Conservation (phyloP, 2,797 vertebrate species). For the Sebastes steindachneri region DNA sequence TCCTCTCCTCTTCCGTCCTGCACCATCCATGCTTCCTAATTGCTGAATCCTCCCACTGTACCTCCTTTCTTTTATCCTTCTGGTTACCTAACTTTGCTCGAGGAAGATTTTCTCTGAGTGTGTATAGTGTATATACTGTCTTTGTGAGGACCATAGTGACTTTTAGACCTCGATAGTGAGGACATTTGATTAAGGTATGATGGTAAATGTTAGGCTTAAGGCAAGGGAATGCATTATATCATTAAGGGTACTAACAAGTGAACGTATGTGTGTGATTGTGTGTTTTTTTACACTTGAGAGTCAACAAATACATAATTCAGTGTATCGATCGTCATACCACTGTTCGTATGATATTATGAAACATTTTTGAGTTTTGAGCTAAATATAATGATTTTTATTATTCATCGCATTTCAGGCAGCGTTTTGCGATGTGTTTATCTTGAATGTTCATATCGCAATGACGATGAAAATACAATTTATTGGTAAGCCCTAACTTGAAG, state of each 20-base stretch:
- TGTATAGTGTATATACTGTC: background rate
- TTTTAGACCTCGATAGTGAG: background rate
- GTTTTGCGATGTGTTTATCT: too few relatives aligned
- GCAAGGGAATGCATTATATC: background rate
- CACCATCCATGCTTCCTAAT: background rate
- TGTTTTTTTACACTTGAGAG: background rate
- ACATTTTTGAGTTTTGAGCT: too few relatives aligned
- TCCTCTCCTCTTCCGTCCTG: background rate
- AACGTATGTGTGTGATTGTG: background rate
- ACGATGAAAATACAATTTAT: too few relatives aligned
- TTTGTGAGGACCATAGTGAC: background rate
- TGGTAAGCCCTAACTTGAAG: background rate
- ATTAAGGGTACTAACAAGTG: background rate
- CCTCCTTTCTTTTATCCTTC: background rate
- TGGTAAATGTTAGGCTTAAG: background rate
- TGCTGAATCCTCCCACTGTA: background rate
- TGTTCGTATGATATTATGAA: too few relatives aligned
- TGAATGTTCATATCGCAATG: too few relatives aligned
- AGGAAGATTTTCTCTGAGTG: background rate
- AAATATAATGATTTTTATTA: background rate
- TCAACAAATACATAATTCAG: background rate
- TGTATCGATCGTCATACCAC: too few relatives aligned
- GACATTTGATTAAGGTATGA: background rate
- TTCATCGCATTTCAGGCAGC: background rate
- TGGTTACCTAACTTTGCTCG: background rate